Percentiles rank a stretch among this genome's conserved stretches.
phyloP scores from a whole-genome alignment of 2,113 vertebrate genomes.

The Oryctolagus cuniculus region DNA sequence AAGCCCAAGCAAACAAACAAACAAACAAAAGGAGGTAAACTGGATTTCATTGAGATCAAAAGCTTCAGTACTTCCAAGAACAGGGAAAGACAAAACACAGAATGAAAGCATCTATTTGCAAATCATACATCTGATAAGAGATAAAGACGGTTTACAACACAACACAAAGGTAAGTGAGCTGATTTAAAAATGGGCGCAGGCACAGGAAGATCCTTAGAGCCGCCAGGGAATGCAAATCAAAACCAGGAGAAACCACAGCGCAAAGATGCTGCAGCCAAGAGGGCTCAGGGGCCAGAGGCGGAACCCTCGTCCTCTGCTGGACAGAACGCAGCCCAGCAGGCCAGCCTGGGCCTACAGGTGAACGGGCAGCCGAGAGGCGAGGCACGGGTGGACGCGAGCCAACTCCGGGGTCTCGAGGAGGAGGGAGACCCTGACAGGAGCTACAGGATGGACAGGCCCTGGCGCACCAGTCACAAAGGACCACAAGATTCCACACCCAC shows the following conservation, averaged over 20 bases:
- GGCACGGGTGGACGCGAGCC: fast-evolving
- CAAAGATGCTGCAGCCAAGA: not conserved
- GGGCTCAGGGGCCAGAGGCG: not conserved
- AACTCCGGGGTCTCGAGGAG: not conserved
- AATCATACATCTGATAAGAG: fast-evolving
- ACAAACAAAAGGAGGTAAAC: not conserved
- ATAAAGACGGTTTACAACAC: not conserved
- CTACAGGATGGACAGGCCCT: fast-evolving
- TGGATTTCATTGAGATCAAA: not conserved
- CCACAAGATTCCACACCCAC: fast-evolving
- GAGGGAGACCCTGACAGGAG: fast-evolving
- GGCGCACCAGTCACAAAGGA: not conserved
- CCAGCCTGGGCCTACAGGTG: fast-evolving
- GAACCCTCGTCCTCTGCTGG: fast-evolving
- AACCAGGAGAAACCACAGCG: not conserved
- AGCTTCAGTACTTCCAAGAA: not conserved
- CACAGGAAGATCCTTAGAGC: fast-evolving
- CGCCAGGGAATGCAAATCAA: not conserved
- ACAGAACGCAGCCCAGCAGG: not conserved
- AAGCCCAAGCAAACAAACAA: not conserved
- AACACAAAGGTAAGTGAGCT: not conserved
- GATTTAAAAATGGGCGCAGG: not conserved
- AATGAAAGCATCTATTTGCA: not conserved
- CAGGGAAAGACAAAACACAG: not conserved
- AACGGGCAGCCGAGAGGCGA: not conserved